A percentile compares a stretch with the other conserved stretches of the same genome.
These are phyloP conservation scores for Gonioctena quinquepunctata DNA, from an alignment of 1,140 invertebrate species.

Conservation along the genomic window DNA sequence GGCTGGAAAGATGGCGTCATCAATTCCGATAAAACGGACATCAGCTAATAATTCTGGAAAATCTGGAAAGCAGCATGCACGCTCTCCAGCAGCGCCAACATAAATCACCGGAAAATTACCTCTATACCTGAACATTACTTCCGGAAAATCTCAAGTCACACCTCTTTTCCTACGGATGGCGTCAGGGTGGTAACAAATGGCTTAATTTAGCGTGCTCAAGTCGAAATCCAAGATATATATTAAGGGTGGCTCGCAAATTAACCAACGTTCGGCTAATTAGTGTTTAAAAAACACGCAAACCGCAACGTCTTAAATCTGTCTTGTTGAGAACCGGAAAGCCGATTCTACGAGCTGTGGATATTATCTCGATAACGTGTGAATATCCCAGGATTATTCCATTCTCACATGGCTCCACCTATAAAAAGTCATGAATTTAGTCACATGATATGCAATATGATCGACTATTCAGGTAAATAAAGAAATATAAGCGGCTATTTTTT, in stretches of 20 bases:
- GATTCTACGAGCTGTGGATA: background rate
- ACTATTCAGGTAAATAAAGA: no score
- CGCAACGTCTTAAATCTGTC: constrained; percentile 2
- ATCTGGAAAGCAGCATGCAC: constrained; percentile 9
- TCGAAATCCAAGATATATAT: constrained; percentile 18
- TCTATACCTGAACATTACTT: constrained; percentile 18
- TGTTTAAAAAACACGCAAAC: constrained; percentile 13
- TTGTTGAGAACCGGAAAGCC: background rate
- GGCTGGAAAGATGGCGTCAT: background rate
- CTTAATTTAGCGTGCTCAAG: constrained; percentile 14
- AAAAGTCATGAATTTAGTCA: no score
- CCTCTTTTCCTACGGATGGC: constrained; percentile 5
- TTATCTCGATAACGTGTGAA: no score
- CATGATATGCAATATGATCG: no score
- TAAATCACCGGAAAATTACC: constrained; percentile 15
- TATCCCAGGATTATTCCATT: no score
- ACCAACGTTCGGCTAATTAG: constrained; percentile 2
- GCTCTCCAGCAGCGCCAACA: background rate
- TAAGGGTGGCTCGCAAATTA: constrained; percentile 16
- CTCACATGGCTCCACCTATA: no score
- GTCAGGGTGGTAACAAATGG: constrained; percentile 3
- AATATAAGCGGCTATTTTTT: no score
- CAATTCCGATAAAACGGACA: constrained; percentile 7
- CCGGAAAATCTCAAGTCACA: constrained; percentile 16
- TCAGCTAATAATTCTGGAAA: constrained; percentile 11